phyloP scores from a whole-genome alignment of 2,888 invertebrate genomes.

The Cynaeus angustus region DNA sequence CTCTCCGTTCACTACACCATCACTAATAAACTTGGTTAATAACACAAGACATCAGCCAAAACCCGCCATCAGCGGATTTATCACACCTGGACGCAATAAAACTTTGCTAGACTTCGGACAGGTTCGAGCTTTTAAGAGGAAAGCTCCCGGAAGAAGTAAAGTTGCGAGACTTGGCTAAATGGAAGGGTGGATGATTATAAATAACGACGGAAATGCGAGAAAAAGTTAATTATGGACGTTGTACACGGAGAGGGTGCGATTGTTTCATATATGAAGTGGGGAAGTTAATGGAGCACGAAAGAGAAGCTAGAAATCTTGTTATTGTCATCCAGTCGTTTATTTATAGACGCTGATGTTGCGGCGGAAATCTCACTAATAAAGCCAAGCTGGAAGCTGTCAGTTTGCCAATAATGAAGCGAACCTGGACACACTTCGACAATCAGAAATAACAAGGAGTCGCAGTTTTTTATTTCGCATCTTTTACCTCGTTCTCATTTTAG shows the following conservation, averaged over 20 bases:
- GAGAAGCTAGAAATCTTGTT: slow-evolving; percentile 23
- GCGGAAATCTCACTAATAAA: slow-evolving; percentile 44
- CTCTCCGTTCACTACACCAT: slow-evolving; percentile 1
- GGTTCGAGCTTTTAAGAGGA: slow-evolving; percentile 10
- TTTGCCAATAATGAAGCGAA: slow-evolving; percentile 37
- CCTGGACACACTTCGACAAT: slow-evolving; percentile 40
- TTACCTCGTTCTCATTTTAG: slow-evolving; percentile 22
- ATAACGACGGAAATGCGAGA: background rate
- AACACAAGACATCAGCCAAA: slow-evolving; percentile 13
- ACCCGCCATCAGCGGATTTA: slow-evolving; percentile 19
- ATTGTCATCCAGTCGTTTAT: slow-evolving; percentile 29
- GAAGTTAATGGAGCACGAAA: slow-evolving; percentile 1
- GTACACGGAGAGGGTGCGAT: background rate
- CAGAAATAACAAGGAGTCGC: slow-evolving; percentile 44
- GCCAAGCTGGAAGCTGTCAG: slow-evolving; percentile 38
- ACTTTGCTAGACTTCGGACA: slow-evolving; percentile 6
- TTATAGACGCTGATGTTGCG: slow-evolving; percentile 23
- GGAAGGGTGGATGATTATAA: background rate
- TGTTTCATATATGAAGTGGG: background rate
- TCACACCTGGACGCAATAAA: slow-evolving; percentile 26
- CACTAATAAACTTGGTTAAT: slow-evolving; percentile 32
- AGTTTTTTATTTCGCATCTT: slow-evolving; percentile 11
- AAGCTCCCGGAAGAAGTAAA: background rate
- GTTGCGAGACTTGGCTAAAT: background rate
- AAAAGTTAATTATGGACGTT: slow-evolving; percentile 1